These are phyloP conservation scores for Parochlus steinenii DNA, from an alignment of 2,888 invertebrate genomes.

Conservation along the genomic window DNA sequence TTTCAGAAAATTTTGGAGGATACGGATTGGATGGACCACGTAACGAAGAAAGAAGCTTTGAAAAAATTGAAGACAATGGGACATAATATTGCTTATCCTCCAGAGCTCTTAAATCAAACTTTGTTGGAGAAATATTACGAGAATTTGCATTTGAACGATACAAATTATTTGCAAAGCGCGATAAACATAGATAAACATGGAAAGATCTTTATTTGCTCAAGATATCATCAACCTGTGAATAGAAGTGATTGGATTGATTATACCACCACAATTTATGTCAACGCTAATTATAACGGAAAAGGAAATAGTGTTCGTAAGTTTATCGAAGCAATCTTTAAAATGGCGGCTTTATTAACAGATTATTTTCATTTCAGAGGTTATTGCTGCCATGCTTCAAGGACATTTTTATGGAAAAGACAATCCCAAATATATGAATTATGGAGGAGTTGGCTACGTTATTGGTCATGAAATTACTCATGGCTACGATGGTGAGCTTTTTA, in stretches of 20 bases:
- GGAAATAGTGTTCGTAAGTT: conserved; percentile 11
- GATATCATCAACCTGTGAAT: conserved; percentile 7
- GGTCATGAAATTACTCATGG: conserved; percentile 12
- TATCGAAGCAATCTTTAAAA: background rate
- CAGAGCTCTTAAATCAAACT: conserved; percentile 3
- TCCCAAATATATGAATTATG: conserved; percentile 12
- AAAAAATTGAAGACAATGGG: conserved; percentile 5
- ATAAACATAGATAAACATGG: conserved; percentile 8
- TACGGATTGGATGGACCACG: conserved; percentile 8
- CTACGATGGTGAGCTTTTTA: conserved; percentile 1
- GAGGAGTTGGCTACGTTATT: conserved; percentile 10
- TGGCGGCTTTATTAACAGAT: background rate
- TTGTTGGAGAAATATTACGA: conserved; percentile 3
- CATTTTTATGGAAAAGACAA: conserved; percentile 10
- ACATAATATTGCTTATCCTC: conserved; percentile 8
- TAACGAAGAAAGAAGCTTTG: conserved; percentile 9
- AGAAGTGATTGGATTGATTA: conserved; percentile 12
- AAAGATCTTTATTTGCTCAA: background rate
- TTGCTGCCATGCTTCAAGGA: conserved; percentile 11
- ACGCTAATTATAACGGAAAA: conserved; percentile 11
- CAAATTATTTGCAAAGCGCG: conserved; percentile 7
- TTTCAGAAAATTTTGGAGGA: conserved; percentile 4
- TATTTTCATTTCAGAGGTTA: conserved; percentile 2
- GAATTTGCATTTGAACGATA: conserved; percentile 1
- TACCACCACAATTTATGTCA: conserved; percentile 8